Percentiles rank a stretch among this genome's conserved stretches.
These are phyloP conservation scores for Doryteuthis pealeii DNA, from an alignment of 1,140 invertebrate genomes.

Conservation along the genomic window DNA sequence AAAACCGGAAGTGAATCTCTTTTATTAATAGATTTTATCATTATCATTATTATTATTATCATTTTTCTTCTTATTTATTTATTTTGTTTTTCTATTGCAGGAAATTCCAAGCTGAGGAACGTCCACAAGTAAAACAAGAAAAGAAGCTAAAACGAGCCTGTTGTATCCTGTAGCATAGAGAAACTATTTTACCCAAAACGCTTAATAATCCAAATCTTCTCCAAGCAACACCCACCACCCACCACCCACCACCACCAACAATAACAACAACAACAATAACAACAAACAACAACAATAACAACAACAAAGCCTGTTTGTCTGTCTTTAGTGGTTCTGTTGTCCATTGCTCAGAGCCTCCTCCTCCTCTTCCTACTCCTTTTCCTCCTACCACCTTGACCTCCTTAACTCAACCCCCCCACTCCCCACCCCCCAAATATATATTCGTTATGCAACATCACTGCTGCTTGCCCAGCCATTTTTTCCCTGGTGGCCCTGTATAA, in stretches of 20 bases:
- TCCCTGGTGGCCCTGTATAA: neutral
- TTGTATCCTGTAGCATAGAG: constrained; percentile 2
- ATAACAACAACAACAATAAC: too few species aligned
- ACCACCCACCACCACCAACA: too few species aligned
- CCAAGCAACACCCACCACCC: too few species aligned
- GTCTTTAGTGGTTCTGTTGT: neutral
- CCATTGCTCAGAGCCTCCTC: constrained; percentile 1
- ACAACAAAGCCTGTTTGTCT: neutral
- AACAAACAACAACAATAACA: too few species aligned
- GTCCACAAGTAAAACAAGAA: constrained; percentile 75
- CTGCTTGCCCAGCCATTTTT: neutral
- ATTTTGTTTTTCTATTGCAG: constrained; percentile 35
- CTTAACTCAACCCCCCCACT: neutral
- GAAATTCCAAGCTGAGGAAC: constrained; percentile 84
- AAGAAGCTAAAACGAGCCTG: constrained; percentile 46
- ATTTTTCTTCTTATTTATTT: too few species aligned
- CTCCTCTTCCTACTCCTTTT: neutral
- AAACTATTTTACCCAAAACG: too few species aligned
- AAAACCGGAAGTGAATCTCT: too few species aligned
- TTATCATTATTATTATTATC: too few species aligned
- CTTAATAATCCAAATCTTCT: too few species aligned
- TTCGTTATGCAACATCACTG: neutral
- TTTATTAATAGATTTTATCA: too few species aligned
- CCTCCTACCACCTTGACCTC: neutral
- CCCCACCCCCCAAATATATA: neutral